Percentiles rank a stretch among this genome's conserved stretches.
Conservation (phyloP, 1,140 invertebrate genomes). For the Caenorhabditis latens region DNA sequence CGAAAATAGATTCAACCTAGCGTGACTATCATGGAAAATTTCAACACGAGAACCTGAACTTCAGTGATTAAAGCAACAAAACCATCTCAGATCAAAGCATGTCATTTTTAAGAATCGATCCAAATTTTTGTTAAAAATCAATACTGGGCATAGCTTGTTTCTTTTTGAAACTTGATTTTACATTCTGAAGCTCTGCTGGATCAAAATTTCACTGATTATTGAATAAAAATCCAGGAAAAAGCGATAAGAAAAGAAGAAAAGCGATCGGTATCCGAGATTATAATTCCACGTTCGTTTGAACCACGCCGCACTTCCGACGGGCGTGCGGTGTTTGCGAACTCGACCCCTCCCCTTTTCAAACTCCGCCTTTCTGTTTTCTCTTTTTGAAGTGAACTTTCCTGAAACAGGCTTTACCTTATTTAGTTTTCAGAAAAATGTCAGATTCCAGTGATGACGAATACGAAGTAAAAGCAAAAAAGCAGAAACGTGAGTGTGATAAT, state of each 20-base stretch:
- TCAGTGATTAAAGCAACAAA: no score
- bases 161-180: no score
- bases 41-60: no score
- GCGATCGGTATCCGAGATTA: neutral
- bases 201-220: neutral
- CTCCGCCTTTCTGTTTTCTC: neutral
- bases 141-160: no score
- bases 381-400: neutral
- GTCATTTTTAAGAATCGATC: no score
- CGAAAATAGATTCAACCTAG: no score
- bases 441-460: neutral
- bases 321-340: neutral
- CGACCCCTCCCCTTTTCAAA: neutral
- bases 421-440: slow-evolving; percentile 15
- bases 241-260: neutral
- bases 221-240: neutral
- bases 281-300: slow-evolving; percentile 38
- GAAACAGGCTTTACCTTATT: neutral
- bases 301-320: neutral
- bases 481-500: neutral
- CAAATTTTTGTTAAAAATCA: no score
- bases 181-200: no score
- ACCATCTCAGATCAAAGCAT: no score
- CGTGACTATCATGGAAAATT: no score
- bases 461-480: neutral